These are phyloP conservation scores for Campoletis raptor DNA, from an alignment of 2,888 invertebrate genomes.

Conservation along the genomic window DNA sequence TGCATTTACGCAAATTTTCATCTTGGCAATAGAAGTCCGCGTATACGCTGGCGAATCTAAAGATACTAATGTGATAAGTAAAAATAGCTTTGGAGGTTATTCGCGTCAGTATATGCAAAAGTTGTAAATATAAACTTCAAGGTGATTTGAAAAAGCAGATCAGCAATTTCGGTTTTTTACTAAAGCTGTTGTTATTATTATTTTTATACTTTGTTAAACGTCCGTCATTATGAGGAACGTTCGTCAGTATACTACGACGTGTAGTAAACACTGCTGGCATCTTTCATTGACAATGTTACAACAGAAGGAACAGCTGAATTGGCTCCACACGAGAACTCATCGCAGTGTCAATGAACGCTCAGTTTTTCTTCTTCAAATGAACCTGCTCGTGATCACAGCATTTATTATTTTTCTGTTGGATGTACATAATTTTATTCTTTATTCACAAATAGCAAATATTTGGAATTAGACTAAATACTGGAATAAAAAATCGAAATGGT, in stretches of 20 bases:
- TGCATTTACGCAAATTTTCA: slow-evolving; percentile 20
- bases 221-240: background rate
- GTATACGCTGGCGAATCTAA: slow-evolving; percentile 47
- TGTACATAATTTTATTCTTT: background rate
- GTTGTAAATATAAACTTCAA: slow-evolving; percentile 59
- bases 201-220: background rate
- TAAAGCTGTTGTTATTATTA: background rate
- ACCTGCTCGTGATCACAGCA: background rate
- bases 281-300: background rate
- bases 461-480: no score
- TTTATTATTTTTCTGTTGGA: background rate
- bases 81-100: slow-evolving; percentile 52
- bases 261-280: background rate
- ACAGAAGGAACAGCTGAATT: background rate
- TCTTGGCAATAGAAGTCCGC: slow-evolving; percentile 52
- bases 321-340: background rate
- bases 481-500: no score
- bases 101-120: slow-evolving; percentile 47
- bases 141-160: slow-evolving; percentile 25
- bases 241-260: background rate
- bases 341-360: background rate
- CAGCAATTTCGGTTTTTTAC: background rate
- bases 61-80: slow-evolving; percentile 47
- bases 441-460: background rate
- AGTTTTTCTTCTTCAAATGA: background rate